These are phyloP conservation scores for Aphodius granarius DNA, from an alignment of 2,888 invertebrate genomes.

Conservation along the genomic window DNA sequence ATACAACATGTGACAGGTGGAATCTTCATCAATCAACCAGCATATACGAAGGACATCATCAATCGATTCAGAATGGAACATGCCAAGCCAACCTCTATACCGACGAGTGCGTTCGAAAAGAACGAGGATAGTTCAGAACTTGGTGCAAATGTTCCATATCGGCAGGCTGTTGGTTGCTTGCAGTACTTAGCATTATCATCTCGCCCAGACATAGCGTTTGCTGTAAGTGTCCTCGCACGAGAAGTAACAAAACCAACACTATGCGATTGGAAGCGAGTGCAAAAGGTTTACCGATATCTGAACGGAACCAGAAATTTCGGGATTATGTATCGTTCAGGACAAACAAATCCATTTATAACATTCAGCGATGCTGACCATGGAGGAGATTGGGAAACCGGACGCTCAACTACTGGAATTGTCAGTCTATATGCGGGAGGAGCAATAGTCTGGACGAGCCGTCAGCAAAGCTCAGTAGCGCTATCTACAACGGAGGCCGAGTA, in stretches of 20 bases:
- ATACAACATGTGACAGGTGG: not conserved
- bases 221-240: not conserved
- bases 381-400: not conserved
- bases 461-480: not conserved
- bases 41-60: not conserved
- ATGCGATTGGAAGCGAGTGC: not conserved
- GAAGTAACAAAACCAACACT: not conserved
- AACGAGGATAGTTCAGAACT: not conserved
- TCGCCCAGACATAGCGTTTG: not conserved
- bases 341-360: not conserved
- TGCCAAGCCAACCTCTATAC: not conserved
- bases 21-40: not conserved
- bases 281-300: not conserved
- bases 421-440: conserved; percentile 5
- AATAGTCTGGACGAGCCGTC: not conserved
- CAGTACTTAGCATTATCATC: not conserved
- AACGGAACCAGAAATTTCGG: not conserved
- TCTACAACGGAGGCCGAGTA: too few species aligned
- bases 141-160: not conserved
- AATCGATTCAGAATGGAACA: not conserved
- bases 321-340: not conserved
- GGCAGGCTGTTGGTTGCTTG: not conserved
- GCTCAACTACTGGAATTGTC: conserved; percentile 1
- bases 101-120: not conserved
- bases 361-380: not conserved